Evolutionary conservation across 2,797 vertebrate species (phyloP).

Genomic region (Semotilus atromaculatus): DNA sequence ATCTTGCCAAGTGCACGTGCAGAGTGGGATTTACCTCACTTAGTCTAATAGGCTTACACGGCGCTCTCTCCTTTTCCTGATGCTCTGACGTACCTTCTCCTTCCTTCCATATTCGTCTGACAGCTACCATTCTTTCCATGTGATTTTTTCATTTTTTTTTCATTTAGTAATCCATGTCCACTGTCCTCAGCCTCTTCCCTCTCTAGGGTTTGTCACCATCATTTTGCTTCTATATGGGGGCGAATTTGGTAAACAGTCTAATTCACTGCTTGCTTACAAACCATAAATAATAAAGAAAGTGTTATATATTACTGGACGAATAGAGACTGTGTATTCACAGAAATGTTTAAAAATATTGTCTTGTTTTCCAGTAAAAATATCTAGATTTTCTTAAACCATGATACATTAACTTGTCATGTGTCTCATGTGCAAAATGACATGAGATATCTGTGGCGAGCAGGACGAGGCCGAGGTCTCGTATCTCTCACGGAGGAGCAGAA

Average conservation of each 20-base stretch:
- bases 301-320: too few relatives aligned
- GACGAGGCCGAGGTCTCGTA: too few relatives aligned
- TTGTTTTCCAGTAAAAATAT: not conserved
- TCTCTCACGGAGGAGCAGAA: too few relatives aligned
- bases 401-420: not conserved
- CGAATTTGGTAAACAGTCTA: not conserved
- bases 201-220: not conserved
- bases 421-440: not conserved
- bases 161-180: not conserved
- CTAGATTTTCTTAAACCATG: not conserved
- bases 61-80: constrained; percentile 21
- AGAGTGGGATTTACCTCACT: constrained; percentile 32
- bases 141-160: too few relatives aligned
- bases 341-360: too few relatives aligned
- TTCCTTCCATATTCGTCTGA: constrained; percentile 7
- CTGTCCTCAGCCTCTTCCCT: not conserved
- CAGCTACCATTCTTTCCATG: constrained; percentile 5
- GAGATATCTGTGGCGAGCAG: too few relatives aligned
- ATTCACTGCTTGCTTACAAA: not conserved
- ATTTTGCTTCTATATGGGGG: not conserved
- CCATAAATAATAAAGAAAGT: not conserved
- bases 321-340: too few relatives aligned
- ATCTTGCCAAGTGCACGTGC: constrained; percentile 40
- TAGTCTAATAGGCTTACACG: constrained; percentile 41
- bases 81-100: constrained; percentile 24